phyloP scores from a whole-genome alignment of 2,888 invertebrate genomes.

The Deilephila elpenor region DNA sequence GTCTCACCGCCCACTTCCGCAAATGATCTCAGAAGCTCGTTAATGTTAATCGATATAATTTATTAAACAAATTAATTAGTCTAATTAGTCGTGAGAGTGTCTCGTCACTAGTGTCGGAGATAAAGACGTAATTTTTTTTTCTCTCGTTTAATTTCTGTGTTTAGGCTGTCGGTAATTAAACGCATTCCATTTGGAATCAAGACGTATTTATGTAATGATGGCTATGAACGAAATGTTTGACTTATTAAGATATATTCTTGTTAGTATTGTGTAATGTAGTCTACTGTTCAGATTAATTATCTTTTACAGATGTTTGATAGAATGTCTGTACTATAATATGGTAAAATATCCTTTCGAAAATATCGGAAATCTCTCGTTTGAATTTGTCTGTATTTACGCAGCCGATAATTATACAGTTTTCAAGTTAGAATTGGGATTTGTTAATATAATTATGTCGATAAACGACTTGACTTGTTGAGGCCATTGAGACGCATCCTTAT shows the following conservation, averaged over 20 bases:
- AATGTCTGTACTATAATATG: too few relatives aligned
- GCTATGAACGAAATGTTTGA: not conserved
- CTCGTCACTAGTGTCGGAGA: slow-evolving; percentile 5
- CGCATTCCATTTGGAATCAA: not conserved
- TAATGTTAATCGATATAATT: slow-evolving; percentile 24
- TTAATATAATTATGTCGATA: not conserved
- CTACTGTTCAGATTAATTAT: not conserved
- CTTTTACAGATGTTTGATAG: too few relatives aligned
- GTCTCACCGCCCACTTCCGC: not conserved
- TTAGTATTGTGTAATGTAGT: not conserved
- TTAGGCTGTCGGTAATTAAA: not conserved
- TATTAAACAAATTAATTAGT: slow-evolving; percentile 21
- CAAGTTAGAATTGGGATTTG: not conserved
- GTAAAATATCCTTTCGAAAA: too few relatives aligned
- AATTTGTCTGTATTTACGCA: too few relatives aligned
- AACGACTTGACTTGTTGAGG: not conserved
- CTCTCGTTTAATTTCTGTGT: not conserved
- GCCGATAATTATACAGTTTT: not conserved
- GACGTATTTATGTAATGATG: not conserved
- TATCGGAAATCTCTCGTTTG: too few relatives aligned
- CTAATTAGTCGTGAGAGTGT: slow-evolving; percentile 10
- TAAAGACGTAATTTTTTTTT: slow-evolving; percentile 11
- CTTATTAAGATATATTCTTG: not conserved
- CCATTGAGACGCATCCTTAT: not conserved
- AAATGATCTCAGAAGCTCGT: slow-evolving; percentile 10